phyloP scores from a whole-genome alignment of 2,888 invertebrate genomes.

The Callosobruchus maculatus region DNA sequence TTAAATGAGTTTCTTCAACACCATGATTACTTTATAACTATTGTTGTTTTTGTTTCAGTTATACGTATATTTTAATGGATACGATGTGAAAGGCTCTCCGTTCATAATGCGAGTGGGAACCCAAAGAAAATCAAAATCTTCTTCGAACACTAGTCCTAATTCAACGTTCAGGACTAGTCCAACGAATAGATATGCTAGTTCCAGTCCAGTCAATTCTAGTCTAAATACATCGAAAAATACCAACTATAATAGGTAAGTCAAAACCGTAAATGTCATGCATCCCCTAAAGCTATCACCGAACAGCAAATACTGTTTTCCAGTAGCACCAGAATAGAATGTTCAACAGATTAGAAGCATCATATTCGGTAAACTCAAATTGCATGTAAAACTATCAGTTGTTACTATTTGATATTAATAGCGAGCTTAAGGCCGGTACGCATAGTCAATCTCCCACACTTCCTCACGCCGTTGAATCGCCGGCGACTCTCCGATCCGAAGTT shows the following conservation, averaged over 20 bases:
- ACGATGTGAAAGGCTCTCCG: constrained; percentile 79
- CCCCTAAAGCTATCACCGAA: not conserved
- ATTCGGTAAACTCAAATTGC: too few species aligned
- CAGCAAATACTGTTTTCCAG: too few species aligned
- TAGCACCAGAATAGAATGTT: too few species aligned
- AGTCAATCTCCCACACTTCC: too few species aligned
- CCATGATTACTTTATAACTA: too few species aligned
- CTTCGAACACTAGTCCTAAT: constrained; percentile 47
- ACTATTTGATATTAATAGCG: too few species aligned
- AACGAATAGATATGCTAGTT: constrained; percentile 36
- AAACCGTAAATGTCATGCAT: not conserved
- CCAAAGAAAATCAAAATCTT: constrained; percentile 58
- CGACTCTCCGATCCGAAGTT: too few species aligned
- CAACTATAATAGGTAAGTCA: constrained; percentile 19
- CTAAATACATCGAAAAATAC: constrained; percentile 26
- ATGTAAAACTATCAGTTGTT: too few species aligned
- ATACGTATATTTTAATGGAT: constrained; percentile 92
- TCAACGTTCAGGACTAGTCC: constrained; percentile 43
- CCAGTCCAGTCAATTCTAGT: constrained; percentile 35
- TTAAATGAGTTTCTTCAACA: too few species aligned
- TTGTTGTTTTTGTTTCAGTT: constrained; percentile 52
- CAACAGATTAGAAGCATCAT: too few species aligned
- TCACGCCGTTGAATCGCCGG: too few species aligned
- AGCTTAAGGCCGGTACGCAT: too few species aligned
- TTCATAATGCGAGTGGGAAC: constrained; percentile 84